A percentile compares a stretch with the other conserved stretches of the same genome.
Conservation (phyloP, 2,888 invertebrate species). For the Limnephilus auricula region DNA sequence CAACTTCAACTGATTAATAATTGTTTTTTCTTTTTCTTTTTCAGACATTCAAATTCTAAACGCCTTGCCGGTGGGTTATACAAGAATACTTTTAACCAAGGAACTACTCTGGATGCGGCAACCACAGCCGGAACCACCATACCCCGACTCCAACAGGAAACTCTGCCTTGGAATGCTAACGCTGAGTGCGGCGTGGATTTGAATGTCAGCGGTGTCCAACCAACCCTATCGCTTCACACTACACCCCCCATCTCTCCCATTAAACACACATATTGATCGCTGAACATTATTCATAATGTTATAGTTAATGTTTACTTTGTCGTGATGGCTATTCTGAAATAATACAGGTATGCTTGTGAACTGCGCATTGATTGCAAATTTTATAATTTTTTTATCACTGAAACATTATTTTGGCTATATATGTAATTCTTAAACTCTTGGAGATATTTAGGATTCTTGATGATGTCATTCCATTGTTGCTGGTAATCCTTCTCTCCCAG, state of each 20-base stretch:
- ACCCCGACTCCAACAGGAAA: not conserved
- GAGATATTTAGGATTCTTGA: not conserved
- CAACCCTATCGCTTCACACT: constrained; percentile 20
- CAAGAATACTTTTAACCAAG: constrained; percentile 13
- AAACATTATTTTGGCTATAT: not conserved
- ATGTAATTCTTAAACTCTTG: too few species aligned
- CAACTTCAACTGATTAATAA: too few species aligned
- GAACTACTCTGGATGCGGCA: constrained; percentile 23
- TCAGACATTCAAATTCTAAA: constrained; percentile 49
- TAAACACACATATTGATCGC: not conserved
- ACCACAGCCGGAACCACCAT: not conserved
- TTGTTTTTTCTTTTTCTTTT: constrained; percentile 2
- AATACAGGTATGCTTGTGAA: not conserved
- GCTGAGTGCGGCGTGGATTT: not conserved
- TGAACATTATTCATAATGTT: constrained; percentile 13
- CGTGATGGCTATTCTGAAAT: not conserved
- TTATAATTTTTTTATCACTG: not conserved
- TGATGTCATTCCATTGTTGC: not conserved
- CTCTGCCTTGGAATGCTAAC: not conserved
- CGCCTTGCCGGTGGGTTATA: constrained; percentile 18
- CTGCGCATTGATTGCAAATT: not conserved
- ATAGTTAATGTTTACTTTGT: not conserved
- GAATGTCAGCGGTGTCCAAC: not conserved
- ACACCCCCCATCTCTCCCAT: not conserved
- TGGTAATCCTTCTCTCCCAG: not conserved